Percentiles rank a stretch among this genome's conserved stretches.
Conservation (phyloP, 2,113 vertebrate species). For the Pterophyllum scalare region DNA sequence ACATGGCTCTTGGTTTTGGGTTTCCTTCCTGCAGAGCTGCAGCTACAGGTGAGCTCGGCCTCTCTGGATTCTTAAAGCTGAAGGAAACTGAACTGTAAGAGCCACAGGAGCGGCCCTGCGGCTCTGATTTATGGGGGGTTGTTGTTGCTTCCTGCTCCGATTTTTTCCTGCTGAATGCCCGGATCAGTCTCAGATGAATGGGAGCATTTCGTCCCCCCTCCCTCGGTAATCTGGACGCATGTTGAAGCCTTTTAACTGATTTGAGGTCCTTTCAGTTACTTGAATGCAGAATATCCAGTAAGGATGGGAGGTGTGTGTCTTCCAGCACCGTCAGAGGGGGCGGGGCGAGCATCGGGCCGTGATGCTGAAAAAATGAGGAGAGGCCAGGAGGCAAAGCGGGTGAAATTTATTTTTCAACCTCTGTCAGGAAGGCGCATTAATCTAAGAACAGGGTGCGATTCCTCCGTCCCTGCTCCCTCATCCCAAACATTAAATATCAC, state of each 20-base stretch:
- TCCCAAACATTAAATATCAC: slow-evolving; percentile 96
- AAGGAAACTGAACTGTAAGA: no score
- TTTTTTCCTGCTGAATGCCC: not conserved
- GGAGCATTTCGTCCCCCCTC: not conserved
- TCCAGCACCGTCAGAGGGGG: not conserved
- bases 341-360: slow-evolving; percentile 29
- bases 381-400: slow-evolving; percentile 73
- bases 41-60: not conserved
- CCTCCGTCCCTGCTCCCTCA: slow-evolving; percentile 62
- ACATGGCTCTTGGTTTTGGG: not conserved
- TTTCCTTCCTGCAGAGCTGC: not conserved
- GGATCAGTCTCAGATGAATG: not conserved
- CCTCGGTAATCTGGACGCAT: not conserved
- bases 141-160: not conserved
- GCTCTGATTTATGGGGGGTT: not conserved
- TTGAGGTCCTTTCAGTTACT: not conserved
- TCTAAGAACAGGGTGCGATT: slow-evolving; percentile 85
- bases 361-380: slow-evolving; percentile 73
- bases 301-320: not conserved
- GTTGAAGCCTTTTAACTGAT: slow-evolving; percentile 12
- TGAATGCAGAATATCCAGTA: not conserved
- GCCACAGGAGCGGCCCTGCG: no score
- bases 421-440: slow-evolving; percentile 89
- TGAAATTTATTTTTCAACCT: slow-evolving; percentile 81
- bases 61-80: not conserved